Evolutionary conservation across 2,888 invertebrate genomes (phyloP), one percentile per base, ranked within the genome.

Genomic region (Serripes groenlandicus): DNA sequence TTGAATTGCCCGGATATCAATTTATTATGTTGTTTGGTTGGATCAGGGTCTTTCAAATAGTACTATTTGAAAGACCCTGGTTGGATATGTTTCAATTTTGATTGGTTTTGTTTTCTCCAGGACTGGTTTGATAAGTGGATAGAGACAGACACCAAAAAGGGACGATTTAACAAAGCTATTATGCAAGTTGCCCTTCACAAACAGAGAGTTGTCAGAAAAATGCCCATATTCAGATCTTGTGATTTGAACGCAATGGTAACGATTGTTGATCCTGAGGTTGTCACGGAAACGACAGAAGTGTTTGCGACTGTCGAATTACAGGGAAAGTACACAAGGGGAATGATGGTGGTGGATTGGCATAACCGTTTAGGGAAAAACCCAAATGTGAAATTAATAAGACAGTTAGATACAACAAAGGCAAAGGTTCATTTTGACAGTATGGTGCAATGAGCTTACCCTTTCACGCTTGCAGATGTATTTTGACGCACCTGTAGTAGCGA

Each of bases 241-340:
- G 92, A 93, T 71, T 83, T 90, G 4, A 79, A 90, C 71, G 92
- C 92, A 18, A 90, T 92, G 83, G 91, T 90, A 2, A 88, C 87
- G 11, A 89, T 89, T 7, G 72, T 93, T 30, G 90, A 92, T 71
- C 81, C 89, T 5, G 71, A 88, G 35, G 79, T 90, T 35, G 81
- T 90, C 18, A 34, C 81, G 34, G 90, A 90, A n/a, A 87, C 87
- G 21, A 75, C 86, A 32, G 76, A 85, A 18, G 88, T 91, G 2
- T 91, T 82, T 79, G 90, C 91, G 28, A 96, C 96, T 0, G 96
- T 97, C 3, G 97, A 97, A 90, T 93, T 96, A 23, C 93, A 93
- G 77, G 96, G 96, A 1, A 91, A 86, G 3, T 95, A 95, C 86
- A 96, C 96, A 0, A 95, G 96, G 72, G 97, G 97, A 0, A 96